Evolutionary conservation across 2,797 vertebrate species (phyloP).

Genomic region (Rachycentron canadum): DNA sequence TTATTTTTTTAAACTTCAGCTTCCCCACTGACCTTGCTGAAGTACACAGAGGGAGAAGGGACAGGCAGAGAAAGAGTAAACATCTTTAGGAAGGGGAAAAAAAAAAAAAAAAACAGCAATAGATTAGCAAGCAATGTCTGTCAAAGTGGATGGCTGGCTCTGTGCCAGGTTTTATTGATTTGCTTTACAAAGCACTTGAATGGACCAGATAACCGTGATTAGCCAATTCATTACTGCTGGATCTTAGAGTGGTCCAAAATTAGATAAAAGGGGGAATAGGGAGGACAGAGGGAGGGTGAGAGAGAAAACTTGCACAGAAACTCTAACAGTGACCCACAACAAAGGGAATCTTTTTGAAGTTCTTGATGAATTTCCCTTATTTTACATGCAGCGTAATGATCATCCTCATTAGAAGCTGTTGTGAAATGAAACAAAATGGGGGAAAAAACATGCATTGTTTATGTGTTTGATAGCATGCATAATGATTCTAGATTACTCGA

Average conservation of each 20-base stretch:
- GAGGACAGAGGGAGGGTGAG: conserved; percentile 56
- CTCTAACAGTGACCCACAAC: conserved; percentile 41
- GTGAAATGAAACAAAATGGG: conserved; percentile 3
- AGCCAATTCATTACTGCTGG: conserved; percentile 88
- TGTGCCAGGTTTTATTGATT: conserved; percentile 85
- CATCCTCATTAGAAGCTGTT: conserved; percentile 62
- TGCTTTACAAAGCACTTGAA: conserved; percentile 86
- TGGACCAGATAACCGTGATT: conserved; percentile 86
- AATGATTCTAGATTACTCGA: conserved; percentile 64
- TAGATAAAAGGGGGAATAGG: conserved; percentile 78
- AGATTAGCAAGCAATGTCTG: conserved; percentile 81
- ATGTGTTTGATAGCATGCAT: conserved; percentile 65
- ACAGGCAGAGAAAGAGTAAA: conserved; percentile 60
- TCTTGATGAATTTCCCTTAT: conserved; percentile 48
- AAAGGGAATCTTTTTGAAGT: conserved; percentile 58
- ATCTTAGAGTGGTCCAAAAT: conserved; percentile 82
- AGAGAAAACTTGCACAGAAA: conserved; percentile 54
- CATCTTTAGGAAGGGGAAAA: conserved; percentile 72
- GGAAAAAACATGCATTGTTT: conserved; percentile 61
- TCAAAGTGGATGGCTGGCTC: conserved; percentile 85
- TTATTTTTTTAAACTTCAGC: conserved; percentile 10
- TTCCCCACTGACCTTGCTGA: conserved; percentile 74
- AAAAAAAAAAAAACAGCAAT: conserved; percentile 65
- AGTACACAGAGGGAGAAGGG: conserved; percentile 41
- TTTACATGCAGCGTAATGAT: conserved; percentile 61